phyloP scores from a whole-genome alignment of 1,140 invertebrate genomes.

The Theocolax elegans region DNA sequence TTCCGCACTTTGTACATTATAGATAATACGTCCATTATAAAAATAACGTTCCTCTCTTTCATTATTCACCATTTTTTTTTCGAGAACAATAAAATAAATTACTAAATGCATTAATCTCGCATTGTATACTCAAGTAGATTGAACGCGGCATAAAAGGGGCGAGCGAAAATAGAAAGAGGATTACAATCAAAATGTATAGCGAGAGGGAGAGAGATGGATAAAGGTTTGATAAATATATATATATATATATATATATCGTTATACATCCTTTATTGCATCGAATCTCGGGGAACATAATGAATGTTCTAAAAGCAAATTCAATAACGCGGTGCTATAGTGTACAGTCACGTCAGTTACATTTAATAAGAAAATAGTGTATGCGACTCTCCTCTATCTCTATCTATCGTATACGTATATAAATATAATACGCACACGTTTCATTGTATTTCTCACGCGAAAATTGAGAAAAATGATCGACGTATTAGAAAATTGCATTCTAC shows the following conservation, averaged over 20 bases:
- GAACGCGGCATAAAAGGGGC: neutral
- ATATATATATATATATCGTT: neutral
- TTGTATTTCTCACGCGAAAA: neutral
- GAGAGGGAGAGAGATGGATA: neutral
- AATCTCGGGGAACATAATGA: neutral
- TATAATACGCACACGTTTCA: neutral
- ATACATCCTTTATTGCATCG: slow-evolving; percentile 1
- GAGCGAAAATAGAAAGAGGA: slow-evolving; percentile 11
- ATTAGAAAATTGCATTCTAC: slow-evolving; percentile 40
- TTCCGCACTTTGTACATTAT: neutral
- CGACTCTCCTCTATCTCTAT: neutral
- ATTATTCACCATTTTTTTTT: too few species aligned
- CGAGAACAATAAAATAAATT: slow-evolving; percentile 10
- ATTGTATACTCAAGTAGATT: slow-evolving; percentile 8
- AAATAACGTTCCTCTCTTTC: too few species aligned
- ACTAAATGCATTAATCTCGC: slow-evolving; percentile 5
- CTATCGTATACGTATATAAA: neutral
- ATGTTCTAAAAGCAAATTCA: slow-evolving; percentile 32
- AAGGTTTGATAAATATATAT: neutral
- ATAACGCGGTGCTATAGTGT: slow-evolving; percentile 18
- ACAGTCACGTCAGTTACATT: slow-evolving; percentile 14
- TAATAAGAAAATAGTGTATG: slow-evolving; percentile 39
- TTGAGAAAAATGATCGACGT: slow-evolving; percentile 37
- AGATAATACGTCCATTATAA: too few species aligned
- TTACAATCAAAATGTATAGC: neutral